Evolutionary conservation across 2,888 invertebrate genomes (phyloP).

Genomic region (Megalurothrips usitatus): DNA sequence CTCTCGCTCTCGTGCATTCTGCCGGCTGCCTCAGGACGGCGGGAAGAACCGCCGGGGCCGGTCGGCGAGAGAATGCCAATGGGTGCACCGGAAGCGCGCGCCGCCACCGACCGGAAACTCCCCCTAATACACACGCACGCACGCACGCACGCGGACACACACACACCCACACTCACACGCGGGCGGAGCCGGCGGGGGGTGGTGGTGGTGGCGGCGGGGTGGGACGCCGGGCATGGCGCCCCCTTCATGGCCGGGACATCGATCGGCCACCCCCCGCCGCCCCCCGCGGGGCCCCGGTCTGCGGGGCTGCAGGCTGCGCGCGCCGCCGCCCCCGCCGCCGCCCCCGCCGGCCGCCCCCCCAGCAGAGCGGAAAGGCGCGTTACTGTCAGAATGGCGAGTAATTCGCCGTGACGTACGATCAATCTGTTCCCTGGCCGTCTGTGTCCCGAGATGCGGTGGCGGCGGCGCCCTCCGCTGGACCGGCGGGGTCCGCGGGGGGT

Average conservation of each 20-base stretch:
- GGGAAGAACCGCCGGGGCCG: neutral
- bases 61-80: neutral
- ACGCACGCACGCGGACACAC: neutral
- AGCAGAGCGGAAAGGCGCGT: neutral
- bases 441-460: neutral
- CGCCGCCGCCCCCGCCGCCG: neutral
- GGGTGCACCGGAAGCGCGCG: neutral
- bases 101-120: neutral
- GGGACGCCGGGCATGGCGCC: neutral
- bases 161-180: neutral
- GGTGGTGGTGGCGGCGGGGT: neutral
- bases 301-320: neutral
- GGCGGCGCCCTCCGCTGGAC: too few relatives aligned
- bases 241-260: slow-evolving; percentile 4
- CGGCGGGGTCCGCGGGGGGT: too few relatives aligned
- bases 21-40: too few relatives aligned
- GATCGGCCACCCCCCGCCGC: neutral
- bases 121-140: neutral
- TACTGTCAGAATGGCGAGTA: neutral
- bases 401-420: neutral
- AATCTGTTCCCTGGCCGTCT: neutral
- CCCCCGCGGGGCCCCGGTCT: neutral
- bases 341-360: neutral
- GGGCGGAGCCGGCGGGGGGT: neutral
- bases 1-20: too few relatives aligned